Conservation (phyloP, 2,113 vertebrate species). For the Eclectus roratus region DNA sequence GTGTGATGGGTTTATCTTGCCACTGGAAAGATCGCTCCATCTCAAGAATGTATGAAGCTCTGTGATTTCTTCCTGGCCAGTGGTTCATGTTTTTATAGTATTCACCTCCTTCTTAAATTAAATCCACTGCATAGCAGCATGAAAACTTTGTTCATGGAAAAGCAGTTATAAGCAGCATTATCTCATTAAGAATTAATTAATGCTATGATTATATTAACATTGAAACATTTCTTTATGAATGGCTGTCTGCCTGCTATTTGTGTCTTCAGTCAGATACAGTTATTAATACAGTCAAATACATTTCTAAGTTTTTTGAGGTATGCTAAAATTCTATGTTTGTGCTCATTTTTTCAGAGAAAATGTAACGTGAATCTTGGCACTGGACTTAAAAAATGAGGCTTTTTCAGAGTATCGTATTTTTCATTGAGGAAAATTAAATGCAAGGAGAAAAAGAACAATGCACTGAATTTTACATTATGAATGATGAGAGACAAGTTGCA, state of each 20-base stretch:
- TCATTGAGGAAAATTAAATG: background rate
- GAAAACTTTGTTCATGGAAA: constrained; percentile 2
- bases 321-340: background rate
- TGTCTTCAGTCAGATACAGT: background rate
- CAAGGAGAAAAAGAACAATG: background rate
- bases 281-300: background rate
- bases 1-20: constrained; percentile 63
- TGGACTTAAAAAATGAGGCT: background rate
- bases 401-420: background rate
- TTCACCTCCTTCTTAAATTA: constrained; percentile 9
- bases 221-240: background rate
- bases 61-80: constrained; percentile 64
- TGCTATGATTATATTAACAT: background rate
- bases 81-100: constrained; percentile 38
- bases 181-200: background rate
- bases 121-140: background rate
- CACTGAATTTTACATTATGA: background rate
- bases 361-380: background rate
- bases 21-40: constrained; percentile 59
- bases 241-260: background rate
- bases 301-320: background rate
- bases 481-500: background rate
- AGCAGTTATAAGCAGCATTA: background rate
- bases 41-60: constrained; percentile 62
- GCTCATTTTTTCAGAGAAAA: background rate